Conservation (phyloP, 2,888 invertebrate species). For the Odontocolon sp. region DNA sequence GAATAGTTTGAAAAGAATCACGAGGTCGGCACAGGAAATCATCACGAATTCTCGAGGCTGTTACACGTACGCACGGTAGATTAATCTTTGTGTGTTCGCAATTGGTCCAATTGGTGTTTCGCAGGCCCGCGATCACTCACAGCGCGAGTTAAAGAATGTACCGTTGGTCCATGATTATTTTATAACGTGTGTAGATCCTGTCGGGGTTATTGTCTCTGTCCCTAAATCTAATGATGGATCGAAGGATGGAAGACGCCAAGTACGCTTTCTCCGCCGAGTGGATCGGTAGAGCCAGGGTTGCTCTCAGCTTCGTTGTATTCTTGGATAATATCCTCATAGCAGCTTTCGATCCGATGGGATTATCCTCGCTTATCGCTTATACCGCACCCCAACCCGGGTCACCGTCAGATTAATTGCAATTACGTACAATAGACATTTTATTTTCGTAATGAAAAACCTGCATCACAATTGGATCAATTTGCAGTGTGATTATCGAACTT, state of each 20-base stretch:
- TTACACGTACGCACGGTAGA: conserved; percentile 36
- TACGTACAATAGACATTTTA: not conserved
- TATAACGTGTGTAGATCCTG: conserved; percentile 84
- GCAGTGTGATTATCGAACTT: conserved; percentile 2
- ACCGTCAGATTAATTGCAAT: conserved; percentile 23
- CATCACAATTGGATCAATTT: conserved; percentile 66
- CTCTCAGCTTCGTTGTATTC: conserved; percentile 87
- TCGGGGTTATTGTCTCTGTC: conserved; percentile 89
- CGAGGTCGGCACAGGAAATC: conserved; percentile 3
- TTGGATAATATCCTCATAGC: conserved; percentile 89
- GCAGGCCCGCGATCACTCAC: conserved; percentile 23
- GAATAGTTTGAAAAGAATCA: not conserved
- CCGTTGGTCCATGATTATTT: not conserved
- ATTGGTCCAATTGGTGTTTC: conserved; percentile 63
- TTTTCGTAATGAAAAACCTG: conserved; percentile 8
- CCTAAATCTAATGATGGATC: conserved; percentile 89
- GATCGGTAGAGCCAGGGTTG: conserved; percentile 88
- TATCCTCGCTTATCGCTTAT: conserved; percentile 81
- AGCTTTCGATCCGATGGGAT: conserved; percentile 88
- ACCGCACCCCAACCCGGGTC: conserved; percentile 31
- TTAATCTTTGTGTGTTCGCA: too few species aligned
- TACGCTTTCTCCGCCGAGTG: conserved; percentile 86
- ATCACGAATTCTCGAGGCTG: conserved; percentile 1
- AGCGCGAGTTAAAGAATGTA: not conserved
- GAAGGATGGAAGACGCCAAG: conserved; percentile 87